Percentiles rank a stretch among this genome's conserved stretches.
These are phyloP conservation scores for Equus przewalskii DNA, from an alignment of 2,113 vertebrate genomes.

Conservation along the genomic window DNA sequence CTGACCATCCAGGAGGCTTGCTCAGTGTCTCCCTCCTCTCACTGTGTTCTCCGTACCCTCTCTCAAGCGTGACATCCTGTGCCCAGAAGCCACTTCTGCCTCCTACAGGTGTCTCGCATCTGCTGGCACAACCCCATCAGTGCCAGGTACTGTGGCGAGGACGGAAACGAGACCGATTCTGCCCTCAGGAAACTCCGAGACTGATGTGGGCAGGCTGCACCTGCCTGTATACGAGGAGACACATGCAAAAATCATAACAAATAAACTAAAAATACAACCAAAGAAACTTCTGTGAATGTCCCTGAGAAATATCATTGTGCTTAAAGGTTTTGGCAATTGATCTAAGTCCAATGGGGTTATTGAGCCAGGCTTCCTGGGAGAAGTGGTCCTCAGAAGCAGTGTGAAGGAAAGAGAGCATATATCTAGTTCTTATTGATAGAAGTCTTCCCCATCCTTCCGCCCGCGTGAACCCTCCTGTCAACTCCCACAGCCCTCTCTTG, in stretches of 20 bases:
- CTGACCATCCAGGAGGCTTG: background rate
- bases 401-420: background rate
- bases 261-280: background rate
- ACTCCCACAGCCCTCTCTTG: too few relatives aligned
- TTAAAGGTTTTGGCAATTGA: background rate
- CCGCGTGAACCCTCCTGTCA: background rate
- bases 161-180: background rate
- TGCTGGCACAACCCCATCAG: background rate
- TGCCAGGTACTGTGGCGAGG: too few relatives aligned
- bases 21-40: background rate
- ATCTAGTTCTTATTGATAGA: too few relatives aligned
- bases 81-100: background rate
- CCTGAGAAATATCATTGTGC: background rate
- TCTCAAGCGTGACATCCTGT: background rate
- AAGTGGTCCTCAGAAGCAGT: background rate
- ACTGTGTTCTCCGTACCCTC: accelerated
- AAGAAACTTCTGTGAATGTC: background rate
- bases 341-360: background rate
- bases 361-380: background rate
- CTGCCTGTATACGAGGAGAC: background rate
- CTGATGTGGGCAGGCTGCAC: background rate
- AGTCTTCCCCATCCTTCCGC: background rate
- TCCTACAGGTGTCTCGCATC: background rate
- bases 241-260: accelerated
- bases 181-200: background rate